These are phyloP conservation scores for Nyctereutes procyonoides DNA, from an alignment of 2,113 vertebrate species.

Conservation along the genomic window DNA sequence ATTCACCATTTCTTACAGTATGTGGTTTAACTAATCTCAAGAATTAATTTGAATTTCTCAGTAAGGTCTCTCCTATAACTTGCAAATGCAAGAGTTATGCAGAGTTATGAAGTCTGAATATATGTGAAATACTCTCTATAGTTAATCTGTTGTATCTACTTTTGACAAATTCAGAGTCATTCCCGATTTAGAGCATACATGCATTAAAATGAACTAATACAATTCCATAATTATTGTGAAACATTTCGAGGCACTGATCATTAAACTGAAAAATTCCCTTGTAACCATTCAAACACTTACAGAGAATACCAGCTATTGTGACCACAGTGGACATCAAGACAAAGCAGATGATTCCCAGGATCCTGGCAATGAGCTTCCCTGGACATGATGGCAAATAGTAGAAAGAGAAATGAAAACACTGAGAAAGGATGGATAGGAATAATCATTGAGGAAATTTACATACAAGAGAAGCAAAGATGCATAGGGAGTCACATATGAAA, in stretches of 20 bases:
- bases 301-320: no score
- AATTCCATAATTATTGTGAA: no score
- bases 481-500: neutral
- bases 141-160: neutral
- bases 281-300: neutral
- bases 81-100: no score
- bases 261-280: neutral
- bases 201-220: neutral
- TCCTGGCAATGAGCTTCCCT: no score
- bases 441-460: neutral
- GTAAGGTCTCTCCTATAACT: neutral
- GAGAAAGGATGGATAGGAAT: no score
- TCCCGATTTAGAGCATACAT: neutral
- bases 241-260: no score
- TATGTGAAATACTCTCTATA: neutral
- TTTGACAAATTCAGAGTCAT: neutral
- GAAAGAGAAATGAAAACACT: no score
- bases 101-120: no score
- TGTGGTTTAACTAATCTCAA: neutral
- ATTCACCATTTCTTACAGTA: neutral
- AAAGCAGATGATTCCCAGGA: no score
- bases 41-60: neutral
- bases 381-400: no score
- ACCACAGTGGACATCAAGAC: no score
- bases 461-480: no score